Evolutionary conservation across 2,797 vertebrate species (phyloP).

Genomic region (Silurus lanzhouensis): DNA sequence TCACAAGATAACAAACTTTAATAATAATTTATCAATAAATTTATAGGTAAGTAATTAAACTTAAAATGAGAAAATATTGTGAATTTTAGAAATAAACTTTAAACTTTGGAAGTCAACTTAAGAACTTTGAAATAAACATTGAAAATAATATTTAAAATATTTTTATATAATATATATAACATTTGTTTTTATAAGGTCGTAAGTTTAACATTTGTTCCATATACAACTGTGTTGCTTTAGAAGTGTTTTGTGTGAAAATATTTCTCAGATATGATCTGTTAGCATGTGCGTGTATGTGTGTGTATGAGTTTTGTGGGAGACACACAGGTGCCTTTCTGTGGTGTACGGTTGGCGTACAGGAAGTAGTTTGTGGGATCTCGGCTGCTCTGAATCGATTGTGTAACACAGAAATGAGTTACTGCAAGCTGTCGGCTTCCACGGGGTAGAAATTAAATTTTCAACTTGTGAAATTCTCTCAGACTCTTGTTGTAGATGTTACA

Average conservation of each 20-base stretch:
- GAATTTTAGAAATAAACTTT: background rate
- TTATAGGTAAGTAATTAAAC: background rate
- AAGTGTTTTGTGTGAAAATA: background rate
- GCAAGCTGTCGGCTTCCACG: background rate
- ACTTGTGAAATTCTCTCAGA: background rate
- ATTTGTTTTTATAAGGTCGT: background rate
- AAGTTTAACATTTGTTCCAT: background rate
- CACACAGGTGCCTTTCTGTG: slow-evolving; percentile 66
- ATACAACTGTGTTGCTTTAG: background rate
- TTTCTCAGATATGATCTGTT: background rate
- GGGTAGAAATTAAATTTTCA: background rate
- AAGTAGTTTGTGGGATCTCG: slow-evolving; percentile 55
- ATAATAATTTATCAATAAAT: no score
- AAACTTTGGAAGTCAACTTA: background rate
- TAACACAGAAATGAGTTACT: background rate
- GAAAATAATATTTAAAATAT: no score
- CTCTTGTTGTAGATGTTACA: background rate
- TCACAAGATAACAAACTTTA: background rate
- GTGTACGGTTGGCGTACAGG: slow-evolving; percentile 58
- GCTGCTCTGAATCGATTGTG: background rate
- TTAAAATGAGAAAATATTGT: background rate
- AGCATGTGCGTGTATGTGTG: background rate
- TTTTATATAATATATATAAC: no score
- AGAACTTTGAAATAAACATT: background rate
- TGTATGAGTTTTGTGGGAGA: slow-evolving; percentile 3